These are phyloP conservation scores for Paratrypauchen microcephalus DNA, from an alignment of 2,797 vertebrate species.

Conservation along the genomic window DNA sequence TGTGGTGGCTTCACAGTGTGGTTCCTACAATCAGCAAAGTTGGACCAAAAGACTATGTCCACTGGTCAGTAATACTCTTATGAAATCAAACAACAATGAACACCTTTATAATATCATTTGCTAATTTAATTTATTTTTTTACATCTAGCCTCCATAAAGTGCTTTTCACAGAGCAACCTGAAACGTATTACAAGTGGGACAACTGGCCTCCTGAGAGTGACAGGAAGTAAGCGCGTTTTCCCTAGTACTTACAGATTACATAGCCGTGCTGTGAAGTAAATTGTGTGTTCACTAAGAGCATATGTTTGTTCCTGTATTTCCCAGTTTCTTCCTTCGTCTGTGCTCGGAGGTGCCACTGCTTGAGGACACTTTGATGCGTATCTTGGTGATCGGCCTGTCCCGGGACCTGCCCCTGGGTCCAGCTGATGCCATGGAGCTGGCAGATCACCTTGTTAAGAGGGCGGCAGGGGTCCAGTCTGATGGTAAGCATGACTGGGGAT, in stretches of 20 bases:
- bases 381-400: slow-evolving; percentile 93
- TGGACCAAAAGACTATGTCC: slow-evolving; percentile 92
- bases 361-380: slow-evolving; percentile 96
- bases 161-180: slow-evolving; percentile 97
- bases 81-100: neutral
- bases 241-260: neutral
- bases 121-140: neutral
- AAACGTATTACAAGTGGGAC: slow-evolving; percentile 99
- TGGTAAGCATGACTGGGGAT: slow-evolving; percentile 64
- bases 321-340: slow-evolving; percentile 96
- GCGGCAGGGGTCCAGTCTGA: slow-evolving; percentile 94
- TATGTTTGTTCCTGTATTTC: neutral
- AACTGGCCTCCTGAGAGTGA: slow-evolving; percentile 99
- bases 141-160: slow-evolving; percentile 93
- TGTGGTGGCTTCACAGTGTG: slow-evolving; percentile 98
- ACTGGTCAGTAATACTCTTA: slow-evolving; percentile 81
- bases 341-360: slow-evolving; percentile 97
- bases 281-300: neutral
- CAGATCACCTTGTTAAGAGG: slow-evolving; percentile 95
- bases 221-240: slow-evolving; percentile 87
- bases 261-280: neutral
- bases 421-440: slow-evolving; percentile 96
- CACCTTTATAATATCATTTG: neutral
- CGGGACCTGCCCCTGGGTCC: slow-evolving; percentile 94
- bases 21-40: slow-evolving; percentile 96